Base-by-base conservation (phyloP, 2,113 vertebrate species). In the Pluvianellus socialis region DNA sequence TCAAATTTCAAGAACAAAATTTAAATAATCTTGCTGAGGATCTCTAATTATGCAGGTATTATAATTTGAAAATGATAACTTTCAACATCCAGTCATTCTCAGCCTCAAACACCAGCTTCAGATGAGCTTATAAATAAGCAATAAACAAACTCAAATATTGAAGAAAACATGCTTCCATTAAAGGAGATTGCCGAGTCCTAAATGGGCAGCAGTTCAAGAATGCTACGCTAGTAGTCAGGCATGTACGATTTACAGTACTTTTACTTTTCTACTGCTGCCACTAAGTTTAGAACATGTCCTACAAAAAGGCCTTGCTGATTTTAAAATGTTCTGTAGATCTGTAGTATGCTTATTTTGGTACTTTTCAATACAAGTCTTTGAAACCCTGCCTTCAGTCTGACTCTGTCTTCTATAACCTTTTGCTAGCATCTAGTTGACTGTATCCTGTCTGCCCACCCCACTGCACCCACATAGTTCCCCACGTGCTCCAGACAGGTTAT, bases 191-290 rank as follows among this genome's bases (percentile, higher is more conserved):
- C 92, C 0, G 95, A 97, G 96, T 96, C 92, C 92, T 88, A 93
- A 92, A 94, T 35, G 97, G 97, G 98, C 97, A 98, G 82, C 87
- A 68, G 92, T 97, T 98, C 98, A 98, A 98, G 97, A 98, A 98
- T 98, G 97, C 97, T 97, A 94, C 93, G 95, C 40, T 87, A 97
- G 80, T 94, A 96, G 96, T 92, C 84, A 97, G 92, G 93, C 96
- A 96, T 97, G 94, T 79, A 95, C 87, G 2, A 98, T 97, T 96
- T 95, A 97, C 95, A 96, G 92, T 79, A 97, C 91, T 96, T 96
- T 92, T 97, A 97, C 94, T 97, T 97, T 96, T 91, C 95, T 95
- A 56, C 95, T 65, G 83, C 86, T 94, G 95, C 63, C 85, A 79
- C 95, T 97, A 97, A 96, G 93, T 98, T 97, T 94, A 98, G 95